These are phyloP conservation scores for Tortrix viridana DNA, from an alignment of 2,888 invertebrate species.

Conservation along the genomic window DNA sequence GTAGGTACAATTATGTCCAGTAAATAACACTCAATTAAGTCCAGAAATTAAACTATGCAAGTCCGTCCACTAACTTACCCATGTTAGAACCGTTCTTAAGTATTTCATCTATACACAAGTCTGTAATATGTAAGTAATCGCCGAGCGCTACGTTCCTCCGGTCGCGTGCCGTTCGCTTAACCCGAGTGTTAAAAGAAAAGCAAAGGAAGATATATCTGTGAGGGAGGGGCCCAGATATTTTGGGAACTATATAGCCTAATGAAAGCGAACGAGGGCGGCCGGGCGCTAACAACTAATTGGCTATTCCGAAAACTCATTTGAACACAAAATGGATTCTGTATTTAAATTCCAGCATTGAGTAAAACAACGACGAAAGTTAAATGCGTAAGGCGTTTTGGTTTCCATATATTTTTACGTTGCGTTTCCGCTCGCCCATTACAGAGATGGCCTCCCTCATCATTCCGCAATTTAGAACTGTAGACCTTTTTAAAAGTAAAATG, in stretches of 20 bases:
- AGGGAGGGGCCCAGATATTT: slow-evolving; percentile 81
- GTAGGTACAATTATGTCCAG: too few species aligned
- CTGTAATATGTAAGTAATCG: neutral
- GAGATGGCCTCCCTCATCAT: slow-evolving; percentile 45
- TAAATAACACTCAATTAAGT: too few species aligned
- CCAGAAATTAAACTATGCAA: too few species aligned
- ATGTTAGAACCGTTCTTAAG: too few species aligned
- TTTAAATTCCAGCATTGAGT: slow-evolving; percentile 83
- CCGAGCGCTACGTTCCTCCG: slow-evolving; percentile 33
- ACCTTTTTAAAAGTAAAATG: slow-evolving; percentile 5
- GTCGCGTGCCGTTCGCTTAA: slow-evolving; percentile 64
- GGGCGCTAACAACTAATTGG: slow-evolving; percentile 84
- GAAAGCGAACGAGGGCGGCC: slow-evolving; percentile 82
- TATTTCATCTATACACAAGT: neutral
- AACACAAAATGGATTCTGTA: slow-evolving; percentile 84
- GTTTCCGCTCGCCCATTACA: slow-evolving; percentile 39
- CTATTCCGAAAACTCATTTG: slow-evolving; percentile 84
- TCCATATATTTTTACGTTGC: slow-evolving; percentile 44
- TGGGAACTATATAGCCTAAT: slow-evolving; percentile 84
- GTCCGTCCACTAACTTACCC: too few species aligned
- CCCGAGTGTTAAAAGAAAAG: slow-evolving; percentile 75
- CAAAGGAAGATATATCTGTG: slow-evolving; percentile 78
- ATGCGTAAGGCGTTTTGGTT: slow-evolving; percentile 71
- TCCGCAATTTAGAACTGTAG: slow-evolving; percentile 14
- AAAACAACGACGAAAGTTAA: slow-evolving; percentile 80